These are phyloP conservation scores for Mesitornis unicolor DNA, from an alignment of 2,113 vertebrate genomes.

Conservation along the genomic window DNA sequence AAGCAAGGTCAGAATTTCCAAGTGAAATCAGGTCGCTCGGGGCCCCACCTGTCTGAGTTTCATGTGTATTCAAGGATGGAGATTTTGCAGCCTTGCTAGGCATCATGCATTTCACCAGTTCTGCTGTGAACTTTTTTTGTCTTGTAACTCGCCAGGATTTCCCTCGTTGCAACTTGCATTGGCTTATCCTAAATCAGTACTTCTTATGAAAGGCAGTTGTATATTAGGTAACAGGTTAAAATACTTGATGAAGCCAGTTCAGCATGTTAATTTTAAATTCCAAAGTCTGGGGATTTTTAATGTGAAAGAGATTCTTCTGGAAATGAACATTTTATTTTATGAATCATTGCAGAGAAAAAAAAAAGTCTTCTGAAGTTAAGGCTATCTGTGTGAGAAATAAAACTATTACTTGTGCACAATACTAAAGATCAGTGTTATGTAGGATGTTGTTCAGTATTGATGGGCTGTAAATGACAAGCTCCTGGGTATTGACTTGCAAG, in stretches of 20 bases:
- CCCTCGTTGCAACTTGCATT: neutral
- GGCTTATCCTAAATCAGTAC: neutral
- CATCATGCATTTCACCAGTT: neutral
- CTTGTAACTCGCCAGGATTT: neutral
- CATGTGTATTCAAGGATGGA: neutral
- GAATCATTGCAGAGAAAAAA: neutral
- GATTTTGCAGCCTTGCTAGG: neutral
- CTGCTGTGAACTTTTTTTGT: neutral
- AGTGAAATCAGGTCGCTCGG: neutral
- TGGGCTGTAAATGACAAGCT: neutral
- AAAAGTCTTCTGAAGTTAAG: neutral
- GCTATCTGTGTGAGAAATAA: neutral
- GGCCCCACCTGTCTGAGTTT: neutral
- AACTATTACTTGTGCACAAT: neutral
- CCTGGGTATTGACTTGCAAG: neutral
- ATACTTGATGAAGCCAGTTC: neutral
- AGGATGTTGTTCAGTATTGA: rapidly evolving
- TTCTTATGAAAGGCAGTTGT: neutral
- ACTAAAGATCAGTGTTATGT: neutral
- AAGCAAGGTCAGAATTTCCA: neutral
- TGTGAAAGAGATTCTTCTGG: neutral
- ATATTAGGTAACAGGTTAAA: neutral
- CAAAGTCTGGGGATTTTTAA: neutral
- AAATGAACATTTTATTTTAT: neutral
- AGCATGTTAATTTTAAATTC: neutral